Conservation (phyloP, 2,797 vertebrate genomes). For the Hippopotamyrus pictus region DNA sequence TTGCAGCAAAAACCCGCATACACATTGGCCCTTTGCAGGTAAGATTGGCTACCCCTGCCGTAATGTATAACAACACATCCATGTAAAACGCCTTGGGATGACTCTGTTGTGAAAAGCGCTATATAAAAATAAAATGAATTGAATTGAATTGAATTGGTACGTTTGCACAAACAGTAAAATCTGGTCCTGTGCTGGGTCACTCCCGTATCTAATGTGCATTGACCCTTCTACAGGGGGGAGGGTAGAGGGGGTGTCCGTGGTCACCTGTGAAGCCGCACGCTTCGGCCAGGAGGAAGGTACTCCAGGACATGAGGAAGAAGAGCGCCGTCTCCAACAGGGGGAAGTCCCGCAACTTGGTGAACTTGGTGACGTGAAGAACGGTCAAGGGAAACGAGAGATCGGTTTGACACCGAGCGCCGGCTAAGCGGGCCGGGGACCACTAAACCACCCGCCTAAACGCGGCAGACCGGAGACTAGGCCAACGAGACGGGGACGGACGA, state of each 20-base stretch:
- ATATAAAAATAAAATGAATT: neutral
- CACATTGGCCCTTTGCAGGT: too few species aligned
- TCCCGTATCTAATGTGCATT: neutral
- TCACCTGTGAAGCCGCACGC: conserved; percentile 91
- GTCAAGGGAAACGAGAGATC: conserved; percentile 41
- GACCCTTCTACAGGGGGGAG: neutral
- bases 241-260: neutral
- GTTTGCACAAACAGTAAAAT: neutral
- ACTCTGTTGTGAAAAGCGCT: neutral
- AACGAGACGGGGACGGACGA: neutral
- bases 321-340: conserved; percentile 87
- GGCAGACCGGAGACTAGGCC: neutral
- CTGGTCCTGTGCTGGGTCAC: neutral
- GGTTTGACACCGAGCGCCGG: neutral
- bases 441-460: neutral
- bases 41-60: too few species aligned
- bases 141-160: neutral
- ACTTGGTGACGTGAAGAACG: conserved; percentile 83
- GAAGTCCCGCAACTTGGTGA: conserved; percentile 91
- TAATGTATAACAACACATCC: neutral
- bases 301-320: conserved; percentile 99
- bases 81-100: neutral
- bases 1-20: too few species aligned
- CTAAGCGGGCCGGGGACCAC: neutral
- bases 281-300: conserved; percentile 92